Conservation (phyloP, 2,888 invertebrate genomes). For the Nomada goodeniana region DNA sequence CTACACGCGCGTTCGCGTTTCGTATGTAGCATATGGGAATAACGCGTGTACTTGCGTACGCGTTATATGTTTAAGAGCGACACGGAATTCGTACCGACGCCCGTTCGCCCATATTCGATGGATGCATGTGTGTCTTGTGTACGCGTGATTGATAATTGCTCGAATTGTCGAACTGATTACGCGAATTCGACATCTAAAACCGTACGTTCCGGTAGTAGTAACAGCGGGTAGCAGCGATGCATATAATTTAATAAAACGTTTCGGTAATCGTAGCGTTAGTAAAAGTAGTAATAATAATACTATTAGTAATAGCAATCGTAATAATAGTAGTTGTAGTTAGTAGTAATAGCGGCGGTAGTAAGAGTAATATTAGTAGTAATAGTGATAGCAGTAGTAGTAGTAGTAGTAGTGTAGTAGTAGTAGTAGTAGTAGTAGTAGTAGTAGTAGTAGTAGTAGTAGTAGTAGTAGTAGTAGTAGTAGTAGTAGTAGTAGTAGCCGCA, state of each 20-base stretch:
- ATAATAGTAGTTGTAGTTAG: constrained; percentile 23
- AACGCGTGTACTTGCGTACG: neutral
- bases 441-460: constrained; percentile 26
- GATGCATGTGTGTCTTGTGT: neutral
- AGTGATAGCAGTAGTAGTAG: constrained; percentile 43
- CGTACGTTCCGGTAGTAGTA: constrained; percentile 48
- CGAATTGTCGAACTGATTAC: constrained; percentile 30
- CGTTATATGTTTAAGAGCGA: constrained; percentile 14
- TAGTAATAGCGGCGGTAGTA: constrained; percentile 52
- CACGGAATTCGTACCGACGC: constrained; percentile 14
- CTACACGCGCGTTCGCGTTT: constrained; percentile 18
- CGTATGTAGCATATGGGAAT: no score
- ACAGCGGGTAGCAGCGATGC: constrained; percentile 58
- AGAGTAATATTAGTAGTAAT: constrained; percentile 48
- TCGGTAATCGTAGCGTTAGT: constrained; percentile 50
- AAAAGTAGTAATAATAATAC: constrained; percentile 58
- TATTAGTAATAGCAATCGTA: constrained; percentile 48
- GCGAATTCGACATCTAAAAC: constrained; percentile 24
- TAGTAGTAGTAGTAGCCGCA: constrained; percentile 57
- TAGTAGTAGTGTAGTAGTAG: constrained; percentile 52
- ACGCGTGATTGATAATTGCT: constrained; percentile 3
- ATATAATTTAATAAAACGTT: constrained; percentile 52
- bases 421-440: constrained; percentile 36
- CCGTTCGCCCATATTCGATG: neutral
- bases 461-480: constrained; percentile 41